Evolutionary conservation across 2,113 vertebrate species (phyloP), one percentile per base, ranked within the genome.

Genomic region (Lipophrys pholis): DNA sequence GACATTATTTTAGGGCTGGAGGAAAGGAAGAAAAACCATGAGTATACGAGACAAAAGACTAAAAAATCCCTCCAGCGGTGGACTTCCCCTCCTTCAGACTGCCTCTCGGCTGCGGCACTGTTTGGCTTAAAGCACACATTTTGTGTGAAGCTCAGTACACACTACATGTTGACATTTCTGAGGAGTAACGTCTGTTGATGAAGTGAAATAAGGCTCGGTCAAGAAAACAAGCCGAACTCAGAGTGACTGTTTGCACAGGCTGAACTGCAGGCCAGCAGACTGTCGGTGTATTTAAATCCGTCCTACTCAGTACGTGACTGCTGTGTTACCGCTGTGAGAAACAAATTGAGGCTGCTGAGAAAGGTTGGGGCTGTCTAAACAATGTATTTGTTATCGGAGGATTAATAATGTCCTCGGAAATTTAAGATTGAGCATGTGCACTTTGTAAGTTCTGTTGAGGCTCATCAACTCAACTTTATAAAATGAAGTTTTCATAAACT

Each of bases 121-220:
- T 10, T 49, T 41, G 41, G 8, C 14, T 16, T 39, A 38, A 30
- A 30, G 3, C 14, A 39, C 30, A 40, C 15, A 62, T 30, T n/a
- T 8, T 46, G 43, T 52, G 45, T 49, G 48, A 65, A 53, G 14
- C 12, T 43, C 12, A 64, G 45, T 52, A 39, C 11, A 38, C n/a
- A 46, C 51, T 42, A 53, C 16, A 15, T 45, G 42, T 49, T 55
- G 58, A 51, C 58, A 45, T 69, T 56, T 76, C 8, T 50, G 39
- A 49, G 51, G 38, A 63, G 51, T 50, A 45, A 56, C 11, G 10
- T 21, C 36, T 46, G 46, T 57, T 64, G 60, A 64, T 73, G 52
- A 51, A 52, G 45, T 76, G 17, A 69, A 76, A 50, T 43, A 38
- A 69, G 65, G 73, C 59, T 51, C 21, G 62, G 64, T 54, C 10